These are phyloP conservation scores for Steinernema feltiae DNA, from an alignment of 1,140 invertebrate genomes.

Conservation along the genomic window DNA sequence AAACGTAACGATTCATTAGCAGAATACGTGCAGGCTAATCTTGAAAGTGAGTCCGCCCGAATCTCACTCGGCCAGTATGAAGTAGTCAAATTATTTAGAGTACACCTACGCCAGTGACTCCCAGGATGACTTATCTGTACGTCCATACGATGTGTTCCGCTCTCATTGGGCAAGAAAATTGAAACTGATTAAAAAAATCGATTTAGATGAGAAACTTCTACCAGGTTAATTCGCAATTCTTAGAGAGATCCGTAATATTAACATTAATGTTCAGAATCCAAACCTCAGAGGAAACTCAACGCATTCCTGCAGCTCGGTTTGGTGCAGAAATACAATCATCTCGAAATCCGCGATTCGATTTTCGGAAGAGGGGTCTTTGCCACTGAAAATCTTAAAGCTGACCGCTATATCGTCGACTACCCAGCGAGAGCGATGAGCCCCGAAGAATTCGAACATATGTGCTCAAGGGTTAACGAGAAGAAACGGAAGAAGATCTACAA, in stretches of 20 bases:
- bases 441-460: not conserved
- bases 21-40: too few relatives aligned
- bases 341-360: not conserved
- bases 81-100: too few relatives aligned
- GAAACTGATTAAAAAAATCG: not conserved
- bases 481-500: not conserved
- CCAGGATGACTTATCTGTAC: too few relatives aligned
- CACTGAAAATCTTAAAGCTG: not conserved
- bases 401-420: not conserved
- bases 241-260: not conserved
- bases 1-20: too few relatives aligned
- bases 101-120: too few relatives aligned
- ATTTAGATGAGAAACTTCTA: not conserved
- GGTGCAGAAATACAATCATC: not conserved
- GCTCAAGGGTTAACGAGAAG: not conserved
- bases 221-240: not conserved
- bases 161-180: not conserved
- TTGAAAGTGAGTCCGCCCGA: too few relatives aligned
- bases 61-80: too few relatives aligned
- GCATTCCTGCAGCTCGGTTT: not conserved
- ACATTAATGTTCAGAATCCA: not conserved
- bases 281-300: conserved; percentile 7
- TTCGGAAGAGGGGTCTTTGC: conserved; percentile 2
- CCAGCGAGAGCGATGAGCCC: not conserved
- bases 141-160: not conserved